Conservation (phyloP, 2,888 invertebrate species). For the Thecocarcelia acutangulata region DNA sequence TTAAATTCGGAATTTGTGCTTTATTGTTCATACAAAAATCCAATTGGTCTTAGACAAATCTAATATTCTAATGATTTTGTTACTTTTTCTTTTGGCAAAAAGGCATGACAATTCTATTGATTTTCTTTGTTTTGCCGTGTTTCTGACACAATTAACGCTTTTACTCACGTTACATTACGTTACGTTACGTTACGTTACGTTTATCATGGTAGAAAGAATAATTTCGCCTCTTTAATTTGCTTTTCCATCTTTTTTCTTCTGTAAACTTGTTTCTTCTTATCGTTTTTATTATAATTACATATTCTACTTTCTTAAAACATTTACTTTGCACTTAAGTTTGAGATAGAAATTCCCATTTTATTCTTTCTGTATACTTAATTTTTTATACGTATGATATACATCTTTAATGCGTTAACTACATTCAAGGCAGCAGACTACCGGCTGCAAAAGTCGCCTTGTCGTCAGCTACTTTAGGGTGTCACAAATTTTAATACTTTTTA, state of each 20-base stretch:
- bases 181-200: conserved; percentile 44
- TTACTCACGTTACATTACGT: conserved; percentile 25
- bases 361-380: conserved; percentile 6
- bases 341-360: conserved; percentile 57
- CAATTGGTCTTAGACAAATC: conserved; percentile 9
- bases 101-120: conserved; percentile 32
- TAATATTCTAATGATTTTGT: background rate
- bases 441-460: no score
- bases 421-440: no score
- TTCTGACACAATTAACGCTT: conserved; percentile 23
- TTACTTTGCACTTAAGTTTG: conserved; percentile 43
- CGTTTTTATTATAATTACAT: background rate
- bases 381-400: no score
- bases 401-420: no score
- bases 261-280: conserved; percentile 5
- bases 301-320: background rate
- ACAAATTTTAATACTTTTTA: no score
- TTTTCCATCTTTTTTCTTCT: conserved; percentile 8
- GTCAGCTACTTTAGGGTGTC: no score
- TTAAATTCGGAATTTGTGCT: conserved; percentile 6
- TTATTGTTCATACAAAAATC: conserved; percentile 8
- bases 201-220: conserved; percentile 51
- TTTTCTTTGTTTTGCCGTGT: conserved; percentile 13
- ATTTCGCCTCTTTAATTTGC: conserved; percentile 18
- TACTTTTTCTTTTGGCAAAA: background rate